These are phyloP conservation scores for Tetrapedia diversipes DNA, from an alignment of 2,888 invertebrate species.

Conservation along the genomic window DNA sequence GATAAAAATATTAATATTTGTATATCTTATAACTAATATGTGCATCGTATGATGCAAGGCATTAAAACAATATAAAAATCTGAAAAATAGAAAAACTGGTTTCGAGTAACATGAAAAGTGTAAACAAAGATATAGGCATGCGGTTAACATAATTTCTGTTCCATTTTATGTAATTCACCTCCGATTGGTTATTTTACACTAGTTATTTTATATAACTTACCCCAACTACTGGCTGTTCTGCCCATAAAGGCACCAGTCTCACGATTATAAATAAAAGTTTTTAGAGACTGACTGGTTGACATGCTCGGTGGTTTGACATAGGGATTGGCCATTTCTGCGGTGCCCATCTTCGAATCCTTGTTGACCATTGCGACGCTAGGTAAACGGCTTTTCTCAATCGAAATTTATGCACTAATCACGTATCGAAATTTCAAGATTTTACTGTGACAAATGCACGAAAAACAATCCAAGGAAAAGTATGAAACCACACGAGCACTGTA, in stretches of 20 bases:
- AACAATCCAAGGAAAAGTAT: conserved; percentile 11
- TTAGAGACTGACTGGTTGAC: conserved; percentile 77
- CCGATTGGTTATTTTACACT: too few relatives aligned
- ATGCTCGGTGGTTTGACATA: conserved; percentile 83
- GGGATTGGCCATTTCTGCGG: conserved; percentile 84
- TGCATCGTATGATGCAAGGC: too few relatives aligned
- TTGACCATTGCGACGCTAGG: conserved; percentile 82
- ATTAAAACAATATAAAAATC: too few relatives aligned
- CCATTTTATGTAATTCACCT: too few relatives aligned
- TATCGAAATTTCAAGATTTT: conserved; percentile 4
- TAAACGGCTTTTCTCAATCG: not conserved
- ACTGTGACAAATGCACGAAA: conserved; percentile 1
- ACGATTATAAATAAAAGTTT: conserved; percentile 85
- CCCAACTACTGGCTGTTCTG: conserved; percentile 86
- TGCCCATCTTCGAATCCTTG: conserved; percentile 80
- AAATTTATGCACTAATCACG: conserved; percentile 39
- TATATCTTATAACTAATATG: too few relatives aligned
- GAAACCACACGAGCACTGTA: conserved; percentile 56
- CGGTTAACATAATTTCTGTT: not conserved
- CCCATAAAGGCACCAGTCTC: conserved; percentile 86
- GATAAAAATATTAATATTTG: not conserved
- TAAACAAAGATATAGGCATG: not conserved
- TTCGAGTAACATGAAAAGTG: too few relatives aligned
- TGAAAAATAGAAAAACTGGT: too few relatives aligned
- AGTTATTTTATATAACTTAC: conserved; percentile 81